These are phyloP conservation scores for Sicus ferrugineus DNA, from an alignment of 2,888 invertebrate species.

Conservation along the genomic window DNA sequence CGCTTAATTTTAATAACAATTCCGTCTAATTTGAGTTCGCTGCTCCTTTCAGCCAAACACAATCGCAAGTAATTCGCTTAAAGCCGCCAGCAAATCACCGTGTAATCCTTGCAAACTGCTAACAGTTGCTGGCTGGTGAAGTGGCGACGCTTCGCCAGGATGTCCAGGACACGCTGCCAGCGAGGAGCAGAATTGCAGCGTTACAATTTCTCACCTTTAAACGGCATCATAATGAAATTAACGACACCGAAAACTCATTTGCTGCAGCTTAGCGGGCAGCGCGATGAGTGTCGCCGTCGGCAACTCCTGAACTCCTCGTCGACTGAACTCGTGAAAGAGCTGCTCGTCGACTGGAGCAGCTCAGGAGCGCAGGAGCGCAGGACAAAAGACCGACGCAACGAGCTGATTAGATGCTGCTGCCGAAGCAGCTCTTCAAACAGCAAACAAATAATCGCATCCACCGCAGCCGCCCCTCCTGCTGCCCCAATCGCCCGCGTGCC, in stretches of 20 bases:
- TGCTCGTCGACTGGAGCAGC: not conserved
- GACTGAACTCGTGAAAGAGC: too few species aligned
- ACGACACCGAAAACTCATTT: constrained; percentile 21
- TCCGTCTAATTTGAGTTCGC: too few species aligned
- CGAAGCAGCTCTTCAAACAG: constrained; percentile 15
- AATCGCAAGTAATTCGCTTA: not conserved
- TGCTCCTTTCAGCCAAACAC: too few species aligned
- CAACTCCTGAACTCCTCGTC: not conserved
- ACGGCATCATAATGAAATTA: constrained; percentile 30
- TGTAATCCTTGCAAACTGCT: constrained; percentile 22
- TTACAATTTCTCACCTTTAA: constrained; percentile 32
- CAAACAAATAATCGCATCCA: constrained; percentile 30
- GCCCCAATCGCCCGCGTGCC: too few species aligned
- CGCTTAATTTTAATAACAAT: not conserved
- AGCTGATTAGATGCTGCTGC: constrained; percentile 18
- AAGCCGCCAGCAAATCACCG: constrained; percentile 11
- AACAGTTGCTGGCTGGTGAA: too few species aligned
- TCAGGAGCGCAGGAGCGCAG: not conserved
- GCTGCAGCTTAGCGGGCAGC: not conserved
- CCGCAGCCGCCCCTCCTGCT: constrained; percentile 6
- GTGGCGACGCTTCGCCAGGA: constrained; percentile 3
- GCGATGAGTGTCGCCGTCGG: not conserved
- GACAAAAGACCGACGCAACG: not conserved
- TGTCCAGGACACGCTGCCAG: not conserved
- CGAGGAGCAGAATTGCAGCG: constrained; percentile 16